Conservation (phyloP, 2,888 invertebrate genomes). For the Papilio elwesi region DNA sequence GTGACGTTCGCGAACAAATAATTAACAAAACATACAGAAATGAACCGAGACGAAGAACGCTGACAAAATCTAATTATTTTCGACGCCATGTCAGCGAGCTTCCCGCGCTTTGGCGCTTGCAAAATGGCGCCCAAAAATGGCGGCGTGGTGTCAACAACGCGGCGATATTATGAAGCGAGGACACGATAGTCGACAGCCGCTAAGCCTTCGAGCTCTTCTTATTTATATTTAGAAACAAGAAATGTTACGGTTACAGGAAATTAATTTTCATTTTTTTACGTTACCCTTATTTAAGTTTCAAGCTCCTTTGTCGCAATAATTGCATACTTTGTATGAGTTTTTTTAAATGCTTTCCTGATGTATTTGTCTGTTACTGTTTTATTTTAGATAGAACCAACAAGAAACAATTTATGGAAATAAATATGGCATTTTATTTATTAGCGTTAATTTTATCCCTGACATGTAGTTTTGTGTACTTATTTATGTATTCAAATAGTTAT, state of each 20-base stretch:
- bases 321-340: conserved; percentile 26
- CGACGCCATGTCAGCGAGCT: conserved; percentile 75
- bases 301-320: conserved; percentile 39
- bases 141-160: conserved; percentile 65
- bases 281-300: conserved; percentile 43
- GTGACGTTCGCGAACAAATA: conserved; percentile 70
- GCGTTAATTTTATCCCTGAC: no score
- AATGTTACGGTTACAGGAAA: conserved; percentile 67
- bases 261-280: conserved; percentile 52
- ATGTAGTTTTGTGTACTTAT: no score
- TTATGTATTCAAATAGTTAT: no score
- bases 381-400: no score
- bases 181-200: conserved; percentile 71
- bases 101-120: conserved; percentile 74
- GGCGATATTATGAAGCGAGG: conserved; percentile 73
- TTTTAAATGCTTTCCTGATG: background rate
- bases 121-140: conserved; percentile 56
- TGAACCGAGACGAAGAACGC: conserved; percentile 73
- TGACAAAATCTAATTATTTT: conserved; percentile 80
- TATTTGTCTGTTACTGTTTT: background rate
- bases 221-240: conserved; percentile 60
- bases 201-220: conserved; percentile 71
- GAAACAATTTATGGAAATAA: no score
- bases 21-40: conserved; percentile 81
- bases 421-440: no score